Conservation (phyloP, 2,888 invertebrate species). For the Lycocerus yunnanus region DNA sequence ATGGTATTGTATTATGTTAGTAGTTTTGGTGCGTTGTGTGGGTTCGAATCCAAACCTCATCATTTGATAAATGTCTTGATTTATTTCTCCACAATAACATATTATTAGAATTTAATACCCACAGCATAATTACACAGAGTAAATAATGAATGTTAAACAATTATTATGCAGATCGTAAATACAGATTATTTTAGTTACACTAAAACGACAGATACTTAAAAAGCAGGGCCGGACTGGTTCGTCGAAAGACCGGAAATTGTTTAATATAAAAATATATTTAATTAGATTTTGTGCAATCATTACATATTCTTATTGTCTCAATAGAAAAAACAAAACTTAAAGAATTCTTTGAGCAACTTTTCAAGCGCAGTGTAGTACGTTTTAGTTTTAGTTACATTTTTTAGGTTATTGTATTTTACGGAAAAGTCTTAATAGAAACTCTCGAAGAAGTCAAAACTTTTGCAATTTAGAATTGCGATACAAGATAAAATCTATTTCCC, state of each 20-base stretch:
- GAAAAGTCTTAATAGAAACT: neutral
- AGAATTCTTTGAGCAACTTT: too few species aligned
- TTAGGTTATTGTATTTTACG: neutral
- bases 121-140: neutral
- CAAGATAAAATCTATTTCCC: neutral
- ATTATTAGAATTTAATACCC: neutral
- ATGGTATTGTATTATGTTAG: neutral
- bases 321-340: neutral
- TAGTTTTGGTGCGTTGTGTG: neutral
- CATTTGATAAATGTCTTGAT: neutral
- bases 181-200: neutral
- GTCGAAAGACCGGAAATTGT: too few species aligned
- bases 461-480: neutral
- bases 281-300: too few species aligned
- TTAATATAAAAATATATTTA: too few species aligned
- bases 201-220: neutral
- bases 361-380: neutral
- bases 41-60: neutral
- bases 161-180: neutral
- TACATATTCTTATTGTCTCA: too few species aligned
- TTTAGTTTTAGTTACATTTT: neutral
- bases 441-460: neutral
- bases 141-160: neutral
- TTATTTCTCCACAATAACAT: neutral
- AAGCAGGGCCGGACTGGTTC: neutral